phyloP scores from a whole-genome alignment of 2,113 vertebrate genomes.

The Pangasianodon hypophthalmus region DNA sequence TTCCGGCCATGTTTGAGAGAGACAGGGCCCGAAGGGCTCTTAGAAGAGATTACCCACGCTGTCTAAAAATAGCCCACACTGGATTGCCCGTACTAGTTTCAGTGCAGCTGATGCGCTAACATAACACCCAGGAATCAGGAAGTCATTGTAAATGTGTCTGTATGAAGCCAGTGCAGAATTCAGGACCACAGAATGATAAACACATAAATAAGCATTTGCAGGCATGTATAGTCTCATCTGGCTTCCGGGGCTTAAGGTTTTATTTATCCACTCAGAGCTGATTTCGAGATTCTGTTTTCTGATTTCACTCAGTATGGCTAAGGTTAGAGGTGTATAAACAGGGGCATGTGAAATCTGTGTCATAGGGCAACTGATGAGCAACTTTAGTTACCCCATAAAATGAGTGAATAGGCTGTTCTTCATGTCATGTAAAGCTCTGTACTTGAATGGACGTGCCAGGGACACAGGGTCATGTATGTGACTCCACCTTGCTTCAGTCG shows the following conservation, averaged over 20 bases:
- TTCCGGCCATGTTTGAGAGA: constrained; percentile 92
- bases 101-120: constrained; percentile 23
- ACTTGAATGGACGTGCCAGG: constrained; percentile 15
- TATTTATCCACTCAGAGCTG: not conserved
- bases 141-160: constrained; percentile 1
- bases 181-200: too few relatives aligned
- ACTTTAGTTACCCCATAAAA: constrained; percentile 24
- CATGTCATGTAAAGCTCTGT: constrained; percentile 10
- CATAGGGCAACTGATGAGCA: constrained; percentile 8
- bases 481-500: constrained; percentile 35
- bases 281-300: not conserved
- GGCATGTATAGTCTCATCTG: not conserved
- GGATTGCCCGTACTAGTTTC: constrained; percentile 49
- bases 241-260: constrained; percentile 1
- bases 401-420: constrained; percentile 3
- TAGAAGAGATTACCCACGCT: constrained; percentile 85
- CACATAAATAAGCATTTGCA: not conserved
- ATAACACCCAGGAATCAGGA: constrained; percentile 16
- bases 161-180: not conserved
- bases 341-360: not conserved
- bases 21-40: constrained; percentile 84
- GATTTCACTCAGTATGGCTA: not conserved
- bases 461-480: constrained; percentile 37
- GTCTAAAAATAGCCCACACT: constrained; percentile 87
- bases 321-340: not conserved